Evolutionary conservation across 2,113 vertebrate genomes (phyloP).

Genomic region (Hemichromis elongatus): DNA sequence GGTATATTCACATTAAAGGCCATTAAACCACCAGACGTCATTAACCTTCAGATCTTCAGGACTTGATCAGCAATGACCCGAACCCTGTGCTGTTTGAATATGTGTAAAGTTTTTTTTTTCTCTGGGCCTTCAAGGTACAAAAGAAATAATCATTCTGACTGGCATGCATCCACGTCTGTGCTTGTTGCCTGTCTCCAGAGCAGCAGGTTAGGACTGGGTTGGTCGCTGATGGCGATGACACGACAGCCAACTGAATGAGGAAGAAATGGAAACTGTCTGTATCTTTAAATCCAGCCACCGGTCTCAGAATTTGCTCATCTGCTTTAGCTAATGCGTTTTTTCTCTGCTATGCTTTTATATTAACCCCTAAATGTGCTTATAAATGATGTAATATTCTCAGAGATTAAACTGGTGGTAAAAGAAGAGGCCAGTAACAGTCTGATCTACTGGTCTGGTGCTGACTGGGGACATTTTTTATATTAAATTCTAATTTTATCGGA

Average conservation of each 20-base stretch:
- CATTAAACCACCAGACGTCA: neutral
- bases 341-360: neutral
- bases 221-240: neutral
- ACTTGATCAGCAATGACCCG: fast-evolving
- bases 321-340: neutral
- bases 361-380: neutral
- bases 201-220: neutral
- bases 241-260: neutral
- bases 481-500: neutral
- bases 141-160: neutral
- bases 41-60: neutral
- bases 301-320: neutral
- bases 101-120: fast-evolving
- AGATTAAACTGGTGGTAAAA: neutral
- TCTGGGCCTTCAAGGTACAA: neutral
- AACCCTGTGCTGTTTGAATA: neutral
- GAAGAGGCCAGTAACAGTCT: neutral
- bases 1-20: neutral
- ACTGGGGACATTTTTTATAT: neutral
- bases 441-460: neutral
- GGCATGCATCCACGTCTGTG: neutral
- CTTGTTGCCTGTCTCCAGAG: neutral
- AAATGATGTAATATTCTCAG: neutral
- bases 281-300: neutral
- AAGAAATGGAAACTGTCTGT: neutral